Base-by-base conservation (phyloP, 37 sponge, comb jelly and placozoan species). In the Lycopodina hypogea region DNA sequence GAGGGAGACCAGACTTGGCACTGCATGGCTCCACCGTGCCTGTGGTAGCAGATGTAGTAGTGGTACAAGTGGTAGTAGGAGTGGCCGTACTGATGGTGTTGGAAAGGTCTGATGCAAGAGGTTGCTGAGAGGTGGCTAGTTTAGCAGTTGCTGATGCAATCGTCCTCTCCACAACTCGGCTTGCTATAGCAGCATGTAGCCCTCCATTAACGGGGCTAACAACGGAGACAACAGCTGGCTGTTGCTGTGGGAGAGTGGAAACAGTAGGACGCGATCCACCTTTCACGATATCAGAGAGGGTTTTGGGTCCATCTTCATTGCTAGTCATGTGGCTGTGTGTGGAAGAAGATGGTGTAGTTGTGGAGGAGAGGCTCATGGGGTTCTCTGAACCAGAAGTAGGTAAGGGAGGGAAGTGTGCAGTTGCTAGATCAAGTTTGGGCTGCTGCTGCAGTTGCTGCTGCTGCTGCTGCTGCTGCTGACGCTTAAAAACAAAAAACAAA, bases 361-460 rank as follows among this genome's bases (percentile, higher is more conserved):
- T 33, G 35, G 69, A 34, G 38, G 57, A 53, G 3, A 12, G 6
- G 17, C 17, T 28, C 6, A 23, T 60, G 21, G 32, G 22, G 35
- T 39, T 71, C 19, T 65, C 75, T 1, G 74, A 64, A 56, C 45
- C 70, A 22, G 51, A 38, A 4, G 68, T 70, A 19, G 88, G 77
- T 30, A 89, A 71, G 24, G 89, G 89, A 76, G 89, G 89, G 55
- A 89, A 89, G 55, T 80, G 62, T 0, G 76, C 61, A 18, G 84
- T 76, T 19, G 76, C 84, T 23, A 83, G 68, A 22, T 89, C 89
- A 23, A 89, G 23, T 51, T 79, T 83, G 53, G 57, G 79, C 72
- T 74, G 78, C 1, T 41, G 71, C 45, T 68, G 73, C 1, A 40
- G n/a, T 41, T 81, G 87, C 53, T 82, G 84, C 1, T 81, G 80